Conservation (phyloP, 2,888 invertebrate genomes). For the Luperina nickerlii region DNA sequence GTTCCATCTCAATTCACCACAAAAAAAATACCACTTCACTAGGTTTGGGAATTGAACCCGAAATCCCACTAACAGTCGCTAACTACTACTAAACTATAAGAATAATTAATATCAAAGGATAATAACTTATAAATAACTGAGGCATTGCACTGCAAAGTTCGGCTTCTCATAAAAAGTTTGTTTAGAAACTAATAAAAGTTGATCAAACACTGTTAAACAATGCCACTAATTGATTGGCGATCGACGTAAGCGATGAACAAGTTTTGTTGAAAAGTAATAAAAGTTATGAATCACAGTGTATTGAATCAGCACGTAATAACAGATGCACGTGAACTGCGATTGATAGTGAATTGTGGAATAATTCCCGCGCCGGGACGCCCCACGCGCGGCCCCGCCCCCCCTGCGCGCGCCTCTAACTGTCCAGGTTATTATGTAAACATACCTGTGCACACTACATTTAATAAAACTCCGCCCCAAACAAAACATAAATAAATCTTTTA, state of each 20-base stretch:
- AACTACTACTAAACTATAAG: neutral
- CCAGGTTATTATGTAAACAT: slow-evolving; percentile 24
- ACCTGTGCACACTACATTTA: slow-evolving; percentile 19
- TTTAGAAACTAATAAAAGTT: slow-evolving; percentile 9
- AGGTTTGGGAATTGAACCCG: slow-evolving; percentile 13
- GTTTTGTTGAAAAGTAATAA: neutral
- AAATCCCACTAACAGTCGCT: neutral
- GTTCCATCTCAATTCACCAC: neutral
- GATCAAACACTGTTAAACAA: slow-evolving; percentile 18
- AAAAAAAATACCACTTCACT: neutral
- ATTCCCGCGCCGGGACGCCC: slow-evolving; percentile 23
- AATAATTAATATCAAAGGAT: slow-evolving; percentile 13
- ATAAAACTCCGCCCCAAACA: slow-evolving; percentile 45
- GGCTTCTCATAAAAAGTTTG: slow-evolving; percentile 5
- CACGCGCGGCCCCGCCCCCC: slow-evolving; percentile 40
- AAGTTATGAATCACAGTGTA: slow-evolving; percentile 6
- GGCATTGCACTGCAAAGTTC: slow-evolving; percentile 12
- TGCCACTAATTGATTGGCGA: neutral
- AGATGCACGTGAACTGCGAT: slow-evolving; percentile 36
- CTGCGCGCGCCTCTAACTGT: slow-evolving; percentile 52
- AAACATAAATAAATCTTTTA: slow-evolving; percentile 6
- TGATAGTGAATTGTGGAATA: slow-evolving; percentile 27
- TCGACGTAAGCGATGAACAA: neutral
- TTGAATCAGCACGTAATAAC: neutral
- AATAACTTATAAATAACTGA: slow-evolving; percentile 27